These are phyloP conservation scores for Diarsia rubi DNA, from an alignment of 2,888 invertebrate genomes.

Conservation along the genomic window DNA sequence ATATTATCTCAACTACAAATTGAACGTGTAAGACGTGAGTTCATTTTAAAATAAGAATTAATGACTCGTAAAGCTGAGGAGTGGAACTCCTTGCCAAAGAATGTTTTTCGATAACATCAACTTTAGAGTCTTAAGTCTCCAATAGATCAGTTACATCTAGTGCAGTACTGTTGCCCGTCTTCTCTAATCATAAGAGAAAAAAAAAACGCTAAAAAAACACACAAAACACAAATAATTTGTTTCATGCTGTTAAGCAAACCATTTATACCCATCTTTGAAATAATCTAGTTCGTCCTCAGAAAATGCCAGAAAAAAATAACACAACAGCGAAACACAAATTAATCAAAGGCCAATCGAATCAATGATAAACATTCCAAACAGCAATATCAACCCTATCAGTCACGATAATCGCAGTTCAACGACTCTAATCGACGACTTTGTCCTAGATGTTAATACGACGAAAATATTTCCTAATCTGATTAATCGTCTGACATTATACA, in stretches of 20 bases:
- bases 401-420: slow-evolving; percentile 60
- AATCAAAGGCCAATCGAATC: slow-evolving; percentile 39
- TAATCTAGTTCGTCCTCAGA: not conserved
- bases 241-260: not conserved
- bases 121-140: not conserved
- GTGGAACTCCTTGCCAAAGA: not conserved
- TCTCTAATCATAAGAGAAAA: too few relatives aligned
- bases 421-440: slow-evolving; percentile 48
- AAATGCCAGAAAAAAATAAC: not conserved
- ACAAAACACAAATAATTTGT: not conserved
- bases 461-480: slow-evolving; percentile 48
- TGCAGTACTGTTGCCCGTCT: not conserved
- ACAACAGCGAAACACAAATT: slow-evolving; percentile 9
- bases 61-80: not conserved
- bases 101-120: not conserved
- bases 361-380: slow-evolving; percentile 14
- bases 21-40: slow-evolving; percentile 1
- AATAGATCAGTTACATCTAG: not conserved
- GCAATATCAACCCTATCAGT: slow-evolving; percentile 49
- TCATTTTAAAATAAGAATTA: not conserved
- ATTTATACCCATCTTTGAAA: not conserved
- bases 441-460: slow-evolving; percentile 41
- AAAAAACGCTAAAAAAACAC: too few relatives aligned
- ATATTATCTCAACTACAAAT: slow-evolving; percentile 13
- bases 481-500: slow-evolving; percentile 27